Evolutionary conservation across 2,113 vertebrate species (phyloP), one percentile per base, ranked within the genome.

Genomic region (Xiphias gladius): DNA sequence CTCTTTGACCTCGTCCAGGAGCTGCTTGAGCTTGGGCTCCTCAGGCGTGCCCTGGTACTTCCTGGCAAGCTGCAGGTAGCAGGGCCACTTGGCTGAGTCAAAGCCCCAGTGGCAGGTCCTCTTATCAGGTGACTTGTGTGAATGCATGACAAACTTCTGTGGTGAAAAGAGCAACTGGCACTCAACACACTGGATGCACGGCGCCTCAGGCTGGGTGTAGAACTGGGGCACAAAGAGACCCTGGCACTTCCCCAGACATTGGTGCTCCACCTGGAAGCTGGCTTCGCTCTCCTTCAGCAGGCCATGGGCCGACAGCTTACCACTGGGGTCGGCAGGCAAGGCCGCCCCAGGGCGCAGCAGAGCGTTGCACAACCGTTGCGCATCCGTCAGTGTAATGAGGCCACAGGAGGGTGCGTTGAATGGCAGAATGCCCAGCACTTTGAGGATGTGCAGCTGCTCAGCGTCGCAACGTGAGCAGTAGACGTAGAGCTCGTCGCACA

Each of bases 41-140:
- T 99, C 97, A 0, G 95, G 88, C 0, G 96, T 97, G 52, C 96
- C 97, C 71, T 96, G 84, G 91, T 99, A 97, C 94, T 97, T 98
- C 91, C 96, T 95, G 94, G 96, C 97, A 26, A 99, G 96, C 66
- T 98, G 98, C 91, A 99, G 95, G 93, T 99, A 99, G 94, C 97
- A 99, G 86, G 97, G 97, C 98, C 98, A 99, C 93, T 99, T 98
- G 93, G 98, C 97, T 0, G 98, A 99, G 79, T 99, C 98, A 85
- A 99, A 99, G 28, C 98, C 98, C 98, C 98, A 99, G 91, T 99
- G 98, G 93, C 98, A 99, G 92, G 98, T 99, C 93, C 98, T 97
- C 95, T 99, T 99, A 95, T 99, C 98, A 0, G 98, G 97, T 35
- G 97, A 97, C 73, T 97, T 96, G 92, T 99, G 98, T 0, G 98